Evolutionary conservation across 2,797 vertebrate species (phyloP), one percentile per base, ranked within the genome.

Genomic region (Aldrovandia affinis): DNA sequence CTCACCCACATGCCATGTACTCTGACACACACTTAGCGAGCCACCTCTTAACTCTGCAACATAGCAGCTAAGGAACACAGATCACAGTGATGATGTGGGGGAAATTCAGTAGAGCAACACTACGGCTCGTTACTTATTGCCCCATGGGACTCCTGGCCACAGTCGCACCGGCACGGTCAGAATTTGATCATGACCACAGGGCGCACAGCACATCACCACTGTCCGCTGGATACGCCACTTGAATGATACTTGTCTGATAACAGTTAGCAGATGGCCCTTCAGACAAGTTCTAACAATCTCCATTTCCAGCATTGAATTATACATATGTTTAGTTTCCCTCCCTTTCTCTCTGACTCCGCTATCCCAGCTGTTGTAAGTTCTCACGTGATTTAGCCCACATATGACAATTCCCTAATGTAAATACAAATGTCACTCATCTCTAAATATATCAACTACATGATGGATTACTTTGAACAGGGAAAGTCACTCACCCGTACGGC

Each of bases 401-500:
- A 57, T 70, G 65, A 36, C 33, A 20, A 80, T 25, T 36, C 79
- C 30, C 33, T 25, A 36, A 42, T 15, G 79, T 80, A 80, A 57
- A 80, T 36, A 80, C 50, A 33, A n/a, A 57, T 39, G 54, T 42
- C 52, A 80, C 79, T 59, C 79, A 59, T 54, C 79, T 80, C 10
- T 80, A 80, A 59, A 80, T 80, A 54, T 80, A 25, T 80, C 54
- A 57, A 39, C 50, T 39, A 25, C 28, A 80, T 55, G 79, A 80
- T 80, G 79, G 79, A 80, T 80, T 54, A 80, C 78, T 55, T 18
- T 54, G n/a, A 18, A 33, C 54, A 22, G 33, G 52, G 3, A 80
- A 22, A 55, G 30, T 25, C 52, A 59, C 6, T 80, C 79, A 59
- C 25, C 30, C 33, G 12, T 80, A 57, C 30, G 9, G 50, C 28